Base-by-base conservation (phyloP, 2,888 invertebrate genomes). In the Hemithea aestivaria region DNA sequence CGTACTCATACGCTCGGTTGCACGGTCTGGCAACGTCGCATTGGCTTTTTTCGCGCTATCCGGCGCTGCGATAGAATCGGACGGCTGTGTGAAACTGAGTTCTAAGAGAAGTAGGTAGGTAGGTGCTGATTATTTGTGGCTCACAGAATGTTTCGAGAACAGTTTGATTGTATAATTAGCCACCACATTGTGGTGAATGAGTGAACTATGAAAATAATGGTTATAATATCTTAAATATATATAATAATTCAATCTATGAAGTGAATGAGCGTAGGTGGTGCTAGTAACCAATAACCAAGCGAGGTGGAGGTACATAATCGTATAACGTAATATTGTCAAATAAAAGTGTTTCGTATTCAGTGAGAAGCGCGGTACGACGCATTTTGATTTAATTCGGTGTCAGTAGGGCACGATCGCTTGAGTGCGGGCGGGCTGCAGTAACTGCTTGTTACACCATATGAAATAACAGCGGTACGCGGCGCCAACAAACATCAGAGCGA, bases 11-110 rank as follows among this genome's bases (percentile, higher is more conserved):
- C 73, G 76, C 70, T 76, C 73, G 70, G 71, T 56, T 71, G 84
- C 78, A 79, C 85, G 78, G 74, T 72, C 73, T 72, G 85, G 85
- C 85, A 87, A 87, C 85, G 82, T 67, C 82, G 85, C 85, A 67
- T 70, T 72, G 58, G 68, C 69, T 74, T 75, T 73, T 76, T 81
- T 80, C 73, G 80, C 76, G 73, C 73, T 79, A 75, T 78, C 74
- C 76, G 74, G 65, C 71, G 69, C 35, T 39, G 26, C 41, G 47
- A 69, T 74, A 64, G 73, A 76, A 65, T 69, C 47, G 12, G 44
- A 26, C 37, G 40, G 65, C 66, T 68, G 65, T 69, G 68, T 72
- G 66, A 68, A 75, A 71, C 67, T 64, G 62, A 60, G 65, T 73
- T 70, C 60, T 61, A 29, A 48, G 58, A 64, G 56, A 58, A 51